Conservation (phyloP, 2,888 invertebrate genomes). For the Ariolimax columbianus region DNA sequence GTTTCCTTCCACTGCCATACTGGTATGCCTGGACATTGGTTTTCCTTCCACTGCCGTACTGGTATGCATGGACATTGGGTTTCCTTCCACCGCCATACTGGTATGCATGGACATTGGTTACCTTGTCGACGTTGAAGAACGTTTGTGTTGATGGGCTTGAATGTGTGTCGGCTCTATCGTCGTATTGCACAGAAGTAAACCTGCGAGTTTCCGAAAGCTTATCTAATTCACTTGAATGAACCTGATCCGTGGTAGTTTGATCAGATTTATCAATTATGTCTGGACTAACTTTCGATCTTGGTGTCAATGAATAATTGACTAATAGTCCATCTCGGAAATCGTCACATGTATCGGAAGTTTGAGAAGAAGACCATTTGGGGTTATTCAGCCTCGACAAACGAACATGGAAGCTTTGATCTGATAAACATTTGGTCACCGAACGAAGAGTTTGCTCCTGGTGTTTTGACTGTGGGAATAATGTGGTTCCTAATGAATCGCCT, state of each 20-base stretch:
- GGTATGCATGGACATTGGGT: too few relatives aligned
- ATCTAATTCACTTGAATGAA: constrained; percentile 30
- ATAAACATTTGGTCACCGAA: not conserved
- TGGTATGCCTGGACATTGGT: too few relatives aligned
- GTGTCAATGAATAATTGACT: not conserved
- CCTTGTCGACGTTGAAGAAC: not conserved
- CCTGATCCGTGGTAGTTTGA: constrained; percentile 1
- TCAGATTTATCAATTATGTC: not conserved
- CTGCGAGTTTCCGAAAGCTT: not conserved
- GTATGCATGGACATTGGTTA: not conserved
- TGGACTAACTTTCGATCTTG: not conserved
- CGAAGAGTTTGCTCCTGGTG: not conserved
- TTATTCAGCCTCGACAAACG: too few relatives aligned
- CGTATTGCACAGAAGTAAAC: not conserved
- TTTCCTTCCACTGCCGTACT: not conserved
- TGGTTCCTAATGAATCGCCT: not conserved
- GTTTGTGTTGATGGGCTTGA: not conserved
- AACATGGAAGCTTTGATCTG: not conserved
- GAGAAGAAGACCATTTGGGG: not conserved
- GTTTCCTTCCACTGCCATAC: too few relatives aligned
- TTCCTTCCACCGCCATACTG: not conserved
- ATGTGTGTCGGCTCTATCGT: not conserved
- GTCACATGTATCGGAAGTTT: not conserved
- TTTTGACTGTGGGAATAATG: not conserved
- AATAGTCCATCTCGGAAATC: not conserved